A percentile compares a stretch with the other conserved stretches of the same genome.
Evolutionary conservation across 2,113 vertebrate species (phyloP).

Genomic region (Muscicapa adusta): DNA sequence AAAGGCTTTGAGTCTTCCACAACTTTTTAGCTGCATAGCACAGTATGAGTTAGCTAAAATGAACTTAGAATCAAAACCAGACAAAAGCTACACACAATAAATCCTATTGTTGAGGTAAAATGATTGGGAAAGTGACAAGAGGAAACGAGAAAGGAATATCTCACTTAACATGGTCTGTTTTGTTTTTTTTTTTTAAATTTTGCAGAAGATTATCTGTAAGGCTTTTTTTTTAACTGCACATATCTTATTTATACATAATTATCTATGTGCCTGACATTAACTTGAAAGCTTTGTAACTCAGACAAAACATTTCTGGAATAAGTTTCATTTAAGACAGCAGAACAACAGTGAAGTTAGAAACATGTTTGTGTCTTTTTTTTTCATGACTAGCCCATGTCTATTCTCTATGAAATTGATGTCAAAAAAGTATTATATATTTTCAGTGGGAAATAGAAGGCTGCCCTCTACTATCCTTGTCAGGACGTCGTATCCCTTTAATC

Average conservation of each 20-base stretch:
- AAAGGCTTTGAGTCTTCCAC: background rate
- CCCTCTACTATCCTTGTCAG: slow-evolving; percentile 84
- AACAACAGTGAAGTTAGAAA: slow-evolving; percentile 68
- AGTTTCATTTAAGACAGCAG: slow-evolving; percentile 55
- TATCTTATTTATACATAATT: slow-evolving; percentile 2
- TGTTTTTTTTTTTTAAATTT: background rate
- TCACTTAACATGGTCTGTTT: background rate
- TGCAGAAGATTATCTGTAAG: background rate
- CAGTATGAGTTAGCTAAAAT: background rate
- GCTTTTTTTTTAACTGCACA: background rate
- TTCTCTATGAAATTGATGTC: slow-evolving; percentile 88
- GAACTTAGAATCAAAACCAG: background rate
- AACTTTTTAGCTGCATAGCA: background rate
- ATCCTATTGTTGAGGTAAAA: background rate
- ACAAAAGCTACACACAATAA: background rate
- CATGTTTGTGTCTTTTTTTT: slow-evolving; percentile 73
- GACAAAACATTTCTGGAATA: slow-evolving; percentile 33
- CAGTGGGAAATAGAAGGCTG: slow-evolving; percentile 84
- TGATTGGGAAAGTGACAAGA: background rate
- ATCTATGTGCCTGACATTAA: background rate
- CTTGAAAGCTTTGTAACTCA: background rate
- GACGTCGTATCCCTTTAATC: slow-evolving; percentile 87
- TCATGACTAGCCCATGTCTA: slow-evolving; percentile 81
- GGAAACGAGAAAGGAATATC: background rate
- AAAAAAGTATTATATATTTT: slow-evolving; percentile 89